These are phyloP conservation scores for Petrolisthes manimaculis DNA, from an alignment of 2,888 invertebrate genomes.

Conservation along the genomic window DNA sequence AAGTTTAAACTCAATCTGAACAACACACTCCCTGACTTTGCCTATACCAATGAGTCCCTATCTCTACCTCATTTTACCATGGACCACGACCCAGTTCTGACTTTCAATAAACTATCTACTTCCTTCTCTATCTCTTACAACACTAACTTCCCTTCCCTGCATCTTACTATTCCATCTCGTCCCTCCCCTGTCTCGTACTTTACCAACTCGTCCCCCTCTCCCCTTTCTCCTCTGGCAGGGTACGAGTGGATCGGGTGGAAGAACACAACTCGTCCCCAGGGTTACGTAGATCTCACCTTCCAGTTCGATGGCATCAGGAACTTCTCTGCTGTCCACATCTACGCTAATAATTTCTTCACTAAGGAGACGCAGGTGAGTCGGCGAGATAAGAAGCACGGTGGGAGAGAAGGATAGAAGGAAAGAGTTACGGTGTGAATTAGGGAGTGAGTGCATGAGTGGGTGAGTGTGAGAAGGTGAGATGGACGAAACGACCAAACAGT, in stretches of 20 bases:
- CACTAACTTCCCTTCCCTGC: too few relatives aligned
- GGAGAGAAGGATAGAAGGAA: background rate
- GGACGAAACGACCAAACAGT: background rate
- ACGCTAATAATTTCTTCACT: conserved; percentile 87
- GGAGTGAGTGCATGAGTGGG: background rate
- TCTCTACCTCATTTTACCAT: too few relatives aligned
- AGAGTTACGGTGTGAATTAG: background rate
- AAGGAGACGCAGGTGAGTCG: conserved; percentile 82
- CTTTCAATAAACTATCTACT: too few relatives aligned
- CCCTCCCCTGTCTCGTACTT: background rate
- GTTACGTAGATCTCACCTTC: conserved; percentile 82
- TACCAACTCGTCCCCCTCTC: background rate
- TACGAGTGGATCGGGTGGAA: conserved; percentile 94
- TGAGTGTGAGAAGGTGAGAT: background rate
- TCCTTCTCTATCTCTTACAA: too few relatives aligned
- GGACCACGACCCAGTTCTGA: too few relatives aligned
- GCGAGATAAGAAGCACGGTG: background rate
- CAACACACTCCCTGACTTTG: too few relatives aligned
- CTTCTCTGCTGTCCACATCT: conserved; percentile 85
- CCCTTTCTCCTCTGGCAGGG: conserved; percentile 69
- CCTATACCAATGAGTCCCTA: too few relatives aligned
- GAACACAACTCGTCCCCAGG: conserved; percentile 76
- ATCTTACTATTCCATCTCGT: too few relatives aligned
- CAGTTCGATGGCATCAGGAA: conserved; percentile 90
- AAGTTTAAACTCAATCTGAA: too few relatives aligned